Base-by-base conservation (phyloP, 64 coral and sea anemone species). In the Dendronephthya gigantea region DNA sequence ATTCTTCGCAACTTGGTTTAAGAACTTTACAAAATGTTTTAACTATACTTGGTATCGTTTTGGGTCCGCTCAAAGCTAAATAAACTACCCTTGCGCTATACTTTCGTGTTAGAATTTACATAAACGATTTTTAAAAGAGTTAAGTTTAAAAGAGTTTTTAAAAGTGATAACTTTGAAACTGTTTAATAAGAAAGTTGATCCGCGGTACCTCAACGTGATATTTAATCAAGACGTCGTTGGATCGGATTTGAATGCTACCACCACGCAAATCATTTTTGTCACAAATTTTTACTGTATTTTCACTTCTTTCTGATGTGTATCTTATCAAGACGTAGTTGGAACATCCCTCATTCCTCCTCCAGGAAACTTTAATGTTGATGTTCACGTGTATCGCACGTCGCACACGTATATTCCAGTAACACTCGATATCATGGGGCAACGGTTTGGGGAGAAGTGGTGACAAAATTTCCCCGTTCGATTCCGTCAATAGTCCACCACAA, bases 311-410 rank as follows among this genome's bases (percentile, higher is more conserved):
- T 58, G 86, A 88, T 47, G 90, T 48, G 32, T 83, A 32, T 39
- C 48, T 83, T 9, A 93, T 87, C 22, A 87, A 39, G 7, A 93
- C 81, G 48, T 90, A 93, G 49, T 93, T 93, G 1, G 79, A 76
- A 38, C 92, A 93, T 38, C 52, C 88, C 31, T 93, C 70, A 82
- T 93, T 88, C 86, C 88, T 84, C 88, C 84, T 83, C 92, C 92
- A 93, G 27, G 86, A 65, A 33, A 93, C 48, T 49, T 37, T 85
- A 31, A 93, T 45, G 85, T 87, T 84, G 85, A 90, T 88, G 27
- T 81, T 88, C 43, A 93, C 87, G 15, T 82, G 90, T 39, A 90
- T 87, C 47, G 50, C 85, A 35, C 83, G 27, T 50, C 76, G 85
- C 30, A 93, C 88, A 49, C 85, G 76, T 49, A 93, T 88, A 37